Base-by-base conservation (phyloP, 2,797 vertebrate species). In the Rhabdophis nuchalis region DNA sequence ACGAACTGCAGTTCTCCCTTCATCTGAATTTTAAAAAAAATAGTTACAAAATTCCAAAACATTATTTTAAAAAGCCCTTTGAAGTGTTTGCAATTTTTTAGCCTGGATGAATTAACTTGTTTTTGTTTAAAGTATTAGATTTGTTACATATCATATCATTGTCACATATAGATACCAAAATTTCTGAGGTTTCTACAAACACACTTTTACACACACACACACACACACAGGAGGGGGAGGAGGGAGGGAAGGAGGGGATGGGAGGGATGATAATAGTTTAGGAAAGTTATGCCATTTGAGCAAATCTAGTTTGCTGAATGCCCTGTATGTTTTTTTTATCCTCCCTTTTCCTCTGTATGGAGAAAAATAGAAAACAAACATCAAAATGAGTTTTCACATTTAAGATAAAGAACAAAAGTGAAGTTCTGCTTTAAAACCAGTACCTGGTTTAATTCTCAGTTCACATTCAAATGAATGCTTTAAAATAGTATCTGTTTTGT, bases 91-190 rank as follows among this genome's bases (percentile, higher is more conserved):
- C 14, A 77, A 87, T 5, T 68, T 0, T 0, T 4, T 14, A 36
- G 53, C 61, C 64, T 53, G 41, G 46, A 2, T 5, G 0, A 77
- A 27, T 25, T 87, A 93, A 89, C 7, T 9, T 13, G 7, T 27
- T 91, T 85, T 46, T 41, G 20, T 58, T 53, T 53, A 20, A 1
- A 72, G 36, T 90, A 89, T 82, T 12, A n/a, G 0, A 41, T 29
- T 87, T 20, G 11, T 57, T 0, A 11, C 12, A 60, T 91, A 23
- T 77, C 54, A 89, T 3, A 0, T 0, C 0, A 61, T 29, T 8
- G 1, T n/a, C 60, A 61, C 60, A 61, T 86, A 41, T 32, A 64
- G 57, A 87, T 1, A 0, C 27, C 16, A 90, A 27, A 86, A 61
- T 77, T 52, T 27, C 8, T 12, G 12, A 54, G 2, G 54, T 46